A percentile compares a stretch with the other conserved stretches of the same genome.
These are phyloP conservation scores for Lindbergichthys nudifrons DNA, from an alignment of 2,797 vertebrate genomes.

Conservation along the genomic window DNA sequence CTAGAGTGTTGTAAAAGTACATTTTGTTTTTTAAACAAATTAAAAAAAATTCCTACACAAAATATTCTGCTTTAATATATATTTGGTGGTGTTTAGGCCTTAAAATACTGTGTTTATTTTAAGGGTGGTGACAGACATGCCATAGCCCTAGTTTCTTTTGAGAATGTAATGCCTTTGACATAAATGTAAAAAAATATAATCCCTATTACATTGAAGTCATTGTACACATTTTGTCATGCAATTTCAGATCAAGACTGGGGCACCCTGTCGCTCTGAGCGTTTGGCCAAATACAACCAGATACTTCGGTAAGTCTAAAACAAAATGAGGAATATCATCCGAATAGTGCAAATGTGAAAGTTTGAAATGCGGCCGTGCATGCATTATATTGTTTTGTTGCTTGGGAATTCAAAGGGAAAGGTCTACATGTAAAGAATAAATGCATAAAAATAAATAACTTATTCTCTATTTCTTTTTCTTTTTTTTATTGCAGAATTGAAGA, in stretches of 20 bases:
- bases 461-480: conserved; percentile 4
- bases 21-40: no score
- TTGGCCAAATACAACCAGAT: conserved; percentile 98
- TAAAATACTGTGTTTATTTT: no score
- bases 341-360: neutral
- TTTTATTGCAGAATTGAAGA: conserved; percentile 91
- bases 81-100: no score
- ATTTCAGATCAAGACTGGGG: conserved; percentile 95
- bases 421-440: neutral
- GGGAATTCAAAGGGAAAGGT: neutral
- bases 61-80: no score
- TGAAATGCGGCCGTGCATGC: neutral
- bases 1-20: no score
- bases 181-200: neutral
- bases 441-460: neutral
- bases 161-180: neutral
- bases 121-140: no score
- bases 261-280: conserved; percentile 95
- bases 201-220: neutral
- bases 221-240: conserved; percentile 13
- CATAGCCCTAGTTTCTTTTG: neutral
- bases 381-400: neutral
- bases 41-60: no score
- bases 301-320: conserved; percentile 85
- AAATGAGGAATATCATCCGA: neutral